Base-by-base conservation (phyloP, 2,797 vertebrate species). In the Octomys mimax region DNA sequence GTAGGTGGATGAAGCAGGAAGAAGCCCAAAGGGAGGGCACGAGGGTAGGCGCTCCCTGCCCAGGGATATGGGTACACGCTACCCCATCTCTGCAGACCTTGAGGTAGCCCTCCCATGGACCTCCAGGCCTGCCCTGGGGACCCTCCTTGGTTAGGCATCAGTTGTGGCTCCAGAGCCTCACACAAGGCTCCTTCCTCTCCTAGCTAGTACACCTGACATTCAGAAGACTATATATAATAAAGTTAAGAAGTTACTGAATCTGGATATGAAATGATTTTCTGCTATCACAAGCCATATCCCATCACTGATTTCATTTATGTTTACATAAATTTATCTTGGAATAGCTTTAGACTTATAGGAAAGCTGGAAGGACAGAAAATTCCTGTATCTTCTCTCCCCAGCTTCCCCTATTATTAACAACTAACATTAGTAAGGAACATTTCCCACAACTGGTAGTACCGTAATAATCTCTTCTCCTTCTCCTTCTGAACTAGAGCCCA, bases 241-340 rank as follows among this genome's bases (percentile, higher is more conserved):
- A 21, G 9, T 73, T 89, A 78, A 85, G 71, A 54, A 87, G 24
- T 89, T 57, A 36, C 62, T 57, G 28, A 87, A 52, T 80, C 19
- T 70, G 59, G 39, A 28, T 5, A 68, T 81, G 36, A 88, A 86
- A 73, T 81, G 22, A 73, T 95, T 95, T 95, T 77, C 86, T 94
- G 82, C 33, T 73, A 33, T 82, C 52, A 90, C 71, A 91, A 78
- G 68, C 13, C 18, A 64, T 81, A 71, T 54, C 92, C 22, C 4
- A 33, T 57, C 19, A 28, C 80, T 90, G 62, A 95, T 12, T 94
- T 33, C 1, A 59, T 64, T 87, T 94, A 78, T 66, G 8, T 86
- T 86, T 54, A 89, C 89, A 59, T 31, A 77, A 77, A 82, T 7
- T 61, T 68, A 70, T 82, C 68, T 91, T 96, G 84, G 71, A 83